Percentiles rank a stretch among this genome's conserved stretches.
phyloP scores from a whole-genome alignment of 1,140 invertebrate species.

The Bombyx mori region ASM3026992v2 NC_085128.1:12442001-12442500 shows the following conservation, averaged over 20 bases:
- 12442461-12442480: conserved; percentile 2
- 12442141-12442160: conserved; percentile 18
- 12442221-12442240: conserved; percentile 19
- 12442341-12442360: too few species aligned
- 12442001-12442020: too few species aligned
- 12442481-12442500: conserved; percentile 35
- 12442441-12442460: conserved; percentile 1
- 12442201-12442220: conserved; percentile 16
- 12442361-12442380: conserved; percentile 45
- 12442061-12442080: conserved; percentile 13
- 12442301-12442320: too few species aligned
- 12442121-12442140: conserved; percentile 14
- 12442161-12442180: conserved; percentile 21
- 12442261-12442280: background rate
- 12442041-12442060: background rate
- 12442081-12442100: conserved; percentile 28
- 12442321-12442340: too few species aligned
- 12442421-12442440: conserved; percentile 52
- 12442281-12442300: conserved; percentile 1
- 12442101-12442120: conserved; percentile 42
- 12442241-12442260: conserved; percentile 15
- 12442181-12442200: conserved; percentile 14
- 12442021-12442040: too few species aligned
- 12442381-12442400: conserved; percentile 60
- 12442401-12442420: conserved; percentile 58